Base-by-base conservation (phyloP, 2,797 vertebrate species). In the Oryzias sinensis region DNA sequence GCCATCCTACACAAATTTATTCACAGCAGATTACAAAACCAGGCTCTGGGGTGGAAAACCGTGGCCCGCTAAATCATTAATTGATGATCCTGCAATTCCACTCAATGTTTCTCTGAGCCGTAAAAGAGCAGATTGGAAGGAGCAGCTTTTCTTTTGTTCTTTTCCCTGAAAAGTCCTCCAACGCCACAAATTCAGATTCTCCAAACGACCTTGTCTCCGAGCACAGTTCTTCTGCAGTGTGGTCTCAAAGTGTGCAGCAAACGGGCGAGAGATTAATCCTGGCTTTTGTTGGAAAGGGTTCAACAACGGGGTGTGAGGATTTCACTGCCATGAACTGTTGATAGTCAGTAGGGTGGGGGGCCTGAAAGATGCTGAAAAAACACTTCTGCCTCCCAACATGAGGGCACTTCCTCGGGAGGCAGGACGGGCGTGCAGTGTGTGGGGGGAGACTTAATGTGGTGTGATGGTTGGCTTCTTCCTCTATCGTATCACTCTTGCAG, bases 1-100 rank as follows among this genome's bases (percentile, higher is more conserved):
- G 62, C 68, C 80, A 74, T 82, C 83, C 83, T 86, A 79, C 80
- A 87, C 85, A 85, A 84, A 85, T 83, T 57, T 87, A 83, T 85
- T 83, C 80, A 62, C 68, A 71, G 62, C 83, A 78, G 74, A 88
- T 84, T 81, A 87, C 82, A 79, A 80, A 83, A 86, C 67, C 67
- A 78, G 77, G 86, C 85, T 87, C 74, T 72, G 61, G 85, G 85
- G 74, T 73, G 73, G 74, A 81, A 77, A 86, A 83, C 72, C 70
- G 73, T 77, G 67, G 78, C 75, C 76, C 68, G 37, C 76, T 77
- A 81, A 88, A 83, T 85, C 83, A 77, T 83, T 87, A 90, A 89
- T 82, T 88, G 88, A 89, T 81, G 85, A 86, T 84, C 64, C 77
- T 69, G 81, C 70, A 66, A 74, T 81, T 79, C 61, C 60, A 51